Base-by-base conservation (phyloP, 64 coral and sea anemone species). In the Platygyra sinensis region DNA sequence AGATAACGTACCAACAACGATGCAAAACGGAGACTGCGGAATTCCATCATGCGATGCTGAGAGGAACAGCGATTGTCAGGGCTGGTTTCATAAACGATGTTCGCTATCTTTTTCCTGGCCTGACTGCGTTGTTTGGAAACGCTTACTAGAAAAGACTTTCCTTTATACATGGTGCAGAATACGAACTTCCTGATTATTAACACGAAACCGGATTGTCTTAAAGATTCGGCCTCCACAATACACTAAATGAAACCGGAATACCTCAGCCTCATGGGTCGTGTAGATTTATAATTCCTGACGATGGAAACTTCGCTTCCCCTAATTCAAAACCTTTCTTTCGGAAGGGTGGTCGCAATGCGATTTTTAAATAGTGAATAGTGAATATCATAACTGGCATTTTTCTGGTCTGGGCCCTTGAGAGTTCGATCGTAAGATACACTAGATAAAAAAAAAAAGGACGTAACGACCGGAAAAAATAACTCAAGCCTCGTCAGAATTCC, bases 381-480 rank as follows among this genome's bases (percentile, higher is more conserved):
- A 16, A 85, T 65, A 51, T 69, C 81, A 85, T 85, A 25, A 3
- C 24, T 71, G 2, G 22, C 8, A 85, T 83, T 65, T 72, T 60
- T 85, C 49, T 39, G 33, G 36, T 80, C 33, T 72, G 17, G 31
- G 22, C 81, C 52, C 81, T 85, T 50, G 63, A 85, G 32, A 85
- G 42, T 85, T 27, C n/a, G 25, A 28, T 69, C 54, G 54, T 57
- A 57, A 69, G 65, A 69, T 24, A 27, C 65, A n/a, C 22, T 27
- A 69, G n/a, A 69, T 24, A 25, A 69, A 27, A 69, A 24, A n/a
- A 67, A 10, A 22, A 25, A 69, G 2, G 11, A 28, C 25, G 25
- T 11, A 24, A 69, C n/a, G 10, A 27, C 25, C 25, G 25, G 10
- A 57, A 57, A 57, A 57, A 16, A 57, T 57, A 57, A 57, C 54